phyloP scores from a whole-genome alignment of 1,140 invertebrate species.

The Adoxophyes honmai region DNA sequence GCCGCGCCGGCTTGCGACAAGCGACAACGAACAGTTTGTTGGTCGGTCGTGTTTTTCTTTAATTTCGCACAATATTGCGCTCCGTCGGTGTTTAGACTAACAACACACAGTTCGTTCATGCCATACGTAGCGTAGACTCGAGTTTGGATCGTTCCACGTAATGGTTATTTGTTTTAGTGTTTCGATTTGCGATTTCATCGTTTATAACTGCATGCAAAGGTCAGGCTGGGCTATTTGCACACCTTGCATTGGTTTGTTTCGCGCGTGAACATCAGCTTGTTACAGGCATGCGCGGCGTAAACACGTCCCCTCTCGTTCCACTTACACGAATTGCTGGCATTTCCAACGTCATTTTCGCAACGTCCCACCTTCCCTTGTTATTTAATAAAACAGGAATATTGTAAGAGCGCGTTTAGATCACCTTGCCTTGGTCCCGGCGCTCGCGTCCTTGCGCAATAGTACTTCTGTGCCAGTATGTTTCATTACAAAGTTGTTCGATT shows the following conservation, averaged over 20 bases:
- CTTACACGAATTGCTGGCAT: slow-evolving; percentile 12
- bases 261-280: slow-evolving; percentile 8
- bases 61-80: slow-evolving; percentile 10
- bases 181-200: slow-evolving; percentile 4
- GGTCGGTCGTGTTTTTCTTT: slow-evolving; percentile 8
- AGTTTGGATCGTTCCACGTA: neutral
- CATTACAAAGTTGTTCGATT: no score
- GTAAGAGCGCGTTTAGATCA: slow-evolving; percentile 9
- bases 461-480: no score
- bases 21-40: neutral
- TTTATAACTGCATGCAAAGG: slow-evolving; percentile 9
- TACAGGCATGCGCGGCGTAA: slow-evolving; percentile 14
- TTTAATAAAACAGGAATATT: slow-evolving; percentile 14
- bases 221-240: slow-evolving; percentile 4
- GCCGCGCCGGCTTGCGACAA: neutral
- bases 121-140: neutral
- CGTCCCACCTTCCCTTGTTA: slow-evolving; percentile 13
- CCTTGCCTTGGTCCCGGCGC: slow-evolving; percentile 1
- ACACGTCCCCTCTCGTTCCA: slow-evolving; percentile 8
- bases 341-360: slow-evolving; percentile 11
- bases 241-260: slow-evolving; percentile 15
- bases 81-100: slow-evolving; percentile 8
- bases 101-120: slow-evolving; percentile 7
- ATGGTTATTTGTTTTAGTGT: neutral
- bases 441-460: neutral